Percentiles rank a stretch among this genome's conserved stretches.
Conservation (phyloP, 2,888 invertebrate genomes). For the Leptopilina drosophilae region DNA sequence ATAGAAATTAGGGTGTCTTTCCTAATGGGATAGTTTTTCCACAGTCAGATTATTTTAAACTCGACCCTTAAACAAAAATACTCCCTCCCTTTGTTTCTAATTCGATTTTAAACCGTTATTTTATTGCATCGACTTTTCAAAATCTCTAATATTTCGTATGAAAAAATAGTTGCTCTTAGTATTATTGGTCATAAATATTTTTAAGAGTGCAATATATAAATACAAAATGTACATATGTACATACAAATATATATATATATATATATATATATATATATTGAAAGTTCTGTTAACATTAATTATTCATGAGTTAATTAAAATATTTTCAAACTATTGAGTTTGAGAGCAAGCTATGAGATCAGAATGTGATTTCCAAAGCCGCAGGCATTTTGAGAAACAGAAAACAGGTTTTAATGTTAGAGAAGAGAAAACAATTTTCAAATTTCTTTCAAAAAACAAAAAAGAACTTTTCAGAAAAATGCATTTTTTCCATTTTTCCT, state of each 20-base stretch:
- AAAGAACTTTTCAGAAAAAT: not conserved
- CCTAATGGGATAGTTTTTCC: too few species aligned
- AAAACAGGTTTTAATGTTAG: slow-evolving; percentile 25
- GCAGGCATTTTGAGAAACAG: slow-evolving; percentile 8
- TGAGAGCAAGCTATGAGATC: slow-evolving; percentile 11
- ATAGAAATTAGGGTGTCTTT: not conserved
- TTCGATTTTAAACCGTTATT: too few species aligned
- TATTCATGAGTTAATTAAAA: slow-evolving; percentile 25
- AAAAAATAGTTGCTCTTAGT: too few species aligned
- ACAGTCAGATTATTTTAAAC: too few species aligned
- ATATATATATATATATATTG: not conserved
- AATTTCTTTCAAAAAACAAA: not conserved
- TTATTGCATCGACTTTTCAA: too few species aligned
- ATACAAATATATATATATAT: not conserved
- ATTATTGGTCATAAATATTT: too few species aligned
- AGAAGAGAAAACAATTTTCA: slow-evolving; percentile 33
- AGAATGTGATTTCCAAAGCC: slow-evolving; percentile 31
- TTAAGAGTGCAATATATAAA: too few species aligned
- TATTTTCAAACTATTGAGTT: slow-evolving; percentile 11
- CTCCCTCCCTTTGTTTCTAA: too few species aligned
- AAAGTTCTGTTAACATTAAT: not conserved
- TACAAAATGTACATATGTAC: too few species aligned
- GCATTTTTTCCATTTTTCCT: not conserved
- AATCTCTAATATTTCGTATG: too few species aligned
- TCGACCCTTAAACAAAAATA: too few species aligned